These are phyloP conservation scores for Venturia canescens DNA, from an alignment of 1,140 invertebrate genomes.

Conservation along the genomic window DNA sequence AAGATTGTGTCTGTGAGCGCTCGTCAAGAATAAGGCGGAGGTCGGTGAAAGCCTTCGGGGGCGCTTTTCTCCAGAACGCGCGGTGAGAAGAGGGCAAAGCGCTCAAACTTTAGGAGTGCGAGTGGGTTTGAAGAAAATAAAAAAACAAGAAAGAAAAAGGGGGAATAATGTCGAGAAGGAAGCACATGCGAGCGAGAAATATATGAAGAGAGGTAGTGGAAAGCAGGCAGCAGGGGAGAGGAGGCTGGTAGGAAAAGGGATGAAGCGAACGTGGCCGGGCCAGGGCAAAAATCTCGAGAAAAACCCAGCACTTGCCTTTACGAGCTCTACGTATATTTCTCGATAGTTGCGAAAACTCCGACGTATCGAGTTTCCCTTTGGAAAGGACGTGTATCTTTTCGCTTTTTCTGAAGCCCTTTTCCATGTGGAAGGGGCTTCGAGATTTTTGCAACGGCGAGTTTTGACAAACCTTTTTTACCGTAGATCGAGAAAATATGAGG, in stretches of 20 bases:
- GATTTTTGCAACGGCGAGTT: background rate
- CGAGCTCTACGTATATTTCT: conserved; percentile 61
- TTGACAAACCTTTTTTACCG: background rate
- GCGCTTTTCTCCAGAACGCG: background rate
- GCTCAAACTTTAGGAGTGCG: background rate
- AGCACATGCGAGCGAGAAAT: background rate
- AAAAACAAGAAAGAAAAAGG: conserved; percentile 34
- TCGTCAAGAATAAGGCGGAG: conserved; percentile 52
- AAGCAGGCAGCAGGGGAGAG: conserved; percentile 4
- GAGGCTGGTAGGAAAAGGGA: conserved; percentile 14
- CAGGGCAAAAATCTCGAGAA: conserved; percentile 54
- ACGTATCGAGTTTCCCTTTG: conserved; percentile 38
- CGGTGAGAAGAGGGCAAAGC: background rate
- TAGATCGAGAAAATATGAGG: conserved; percentile 13
- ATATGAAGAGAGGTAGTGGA: background rate
- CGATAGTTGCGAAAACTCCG: conserved; percentile 61
- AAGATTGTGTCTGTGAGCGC: background rate
- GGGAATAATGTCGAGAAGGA: background rate
- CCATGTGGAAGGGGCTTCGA: background rate
- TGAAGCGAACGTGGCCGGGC: conserved; percentile 43
- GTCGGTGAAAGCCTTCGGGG: conserved; percentile 55
- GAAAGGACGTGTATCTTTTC: no score
- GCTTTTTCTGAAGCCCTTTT: background rate
- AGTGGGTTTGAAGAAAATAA: conserved; percentile 10
- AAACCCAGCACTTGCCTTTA: conserved; percentile 65